Conservation (phyloP, 2,888 invertebrate genomes). For the Beris morrisii region DNA sequence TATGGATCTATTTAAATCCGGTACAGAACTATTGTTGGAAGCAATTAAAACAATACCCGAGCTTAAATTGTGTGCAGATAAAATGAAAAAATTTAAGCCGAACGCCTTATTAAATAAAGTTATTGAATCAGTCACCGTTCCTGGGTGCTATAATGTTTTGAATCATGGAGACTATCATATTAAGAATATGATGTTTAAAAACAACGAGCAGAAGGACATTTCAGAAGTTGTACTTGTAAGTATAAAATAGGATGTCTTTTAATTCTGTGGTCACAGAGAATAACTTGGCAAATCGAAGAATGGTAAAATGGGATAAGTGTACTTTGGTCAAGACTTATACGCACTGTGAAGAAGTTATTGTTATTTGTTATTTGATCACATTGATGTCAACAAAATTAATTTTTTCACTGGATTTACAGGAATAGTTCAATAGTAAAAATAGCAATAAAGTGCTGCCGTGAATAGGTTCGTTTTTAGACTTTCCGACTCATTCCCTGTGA, state of each 20-base stretch:
- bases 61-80: background rate
- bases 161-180: constrained; percentile 22
- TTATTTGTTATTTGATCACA: too few species aligned
- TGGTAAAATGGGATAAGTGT: too few species aligned
- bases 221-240: constrained; percentile 12
- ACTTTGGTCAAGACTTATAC: too few species aligned
- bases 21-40: background rate
- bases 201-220: background rate
- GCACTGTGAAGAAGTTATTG: too few species aligned
- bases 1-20: background rate
- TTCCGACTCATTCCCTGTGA: too few species aligned
- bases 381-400: too few species aligned
- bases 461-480: too few species aligned
- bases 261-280: too few species aligned
- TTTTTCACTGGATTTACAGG: too few species aligned
- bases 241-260: background rate
- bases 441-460: too few species aligned
- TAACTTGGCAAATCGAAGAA: too few species aligned
- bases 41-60: background rate
- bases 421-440: too few species aligned
- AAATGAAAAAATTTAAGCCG: background rate
- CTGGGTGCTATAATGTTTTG: background rate
- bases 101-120: background rate
- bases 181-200: constrained; percentile 24
- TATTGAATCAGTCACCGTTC: background rate